Base-by-base conservation (phyloP, 2,113 vertebrate genomes). In the Pachyramphus minor region DNA sequence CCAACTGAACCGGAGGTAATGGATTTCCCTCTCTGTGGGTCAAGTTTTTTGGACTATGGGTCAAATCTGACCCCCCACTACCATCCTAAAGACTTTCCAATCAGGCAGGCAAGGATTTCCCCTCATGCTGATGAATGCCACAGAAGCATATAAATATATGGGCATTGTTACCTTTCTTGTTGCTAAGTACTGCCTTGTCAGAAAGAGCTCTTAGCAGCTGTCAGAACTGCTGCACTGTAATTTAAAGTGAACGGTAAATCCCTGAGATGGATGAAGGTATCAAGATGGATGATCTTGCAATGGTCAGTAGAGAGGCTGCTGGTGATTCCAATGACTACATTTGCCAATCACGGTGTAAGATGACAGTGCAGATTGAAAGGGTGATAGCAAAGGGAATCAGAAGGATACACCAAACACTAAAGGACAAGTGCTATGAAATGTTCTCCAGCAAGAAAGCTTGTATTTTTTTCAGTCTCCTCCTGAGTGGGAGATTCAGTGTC, bases 161-260 rank as follows among this genome's bases (percentile, higher is more conserved):
- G 37, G 72, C 41, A 16, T 35, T 63, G 83, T 81, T 97, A 92
- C 81, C 73, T 90, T 90, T 88, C 83, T 78, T 84, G 75, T 95
- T 93, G 90, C 93, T 96, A 86, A 92, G 93, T 90, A 66, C 33
- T 60, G 41, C 60, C 88, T 86, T 64, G 56, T 87, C 44, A 4
- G 60, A 84, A 19, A 62, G 55, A 81, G 52, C 82, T 90, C 90
- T 94, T 88, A 74, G 64, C 60, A 89, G 56, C 87, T 81, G 76
- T 92, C 79, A 90, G 68, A 92, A 95, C 82, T 86, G 56, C 81
- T 94, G 80, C 73, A 62, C 53, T 84, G 9, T 41, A 92, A 90
- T 84, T 93, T 84, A 86, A 94, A 96, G 63, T 60, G 41, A 97
- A 81, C 41, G 53, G 44, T 84, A 94, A 96, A 95, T 74, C 79